A percentile compares a stretch with the other conserved stretches of the same genome.
Conservation (phyloP, 2,113 vertebrate genomes). For the Electrona antarctica region DNA sequence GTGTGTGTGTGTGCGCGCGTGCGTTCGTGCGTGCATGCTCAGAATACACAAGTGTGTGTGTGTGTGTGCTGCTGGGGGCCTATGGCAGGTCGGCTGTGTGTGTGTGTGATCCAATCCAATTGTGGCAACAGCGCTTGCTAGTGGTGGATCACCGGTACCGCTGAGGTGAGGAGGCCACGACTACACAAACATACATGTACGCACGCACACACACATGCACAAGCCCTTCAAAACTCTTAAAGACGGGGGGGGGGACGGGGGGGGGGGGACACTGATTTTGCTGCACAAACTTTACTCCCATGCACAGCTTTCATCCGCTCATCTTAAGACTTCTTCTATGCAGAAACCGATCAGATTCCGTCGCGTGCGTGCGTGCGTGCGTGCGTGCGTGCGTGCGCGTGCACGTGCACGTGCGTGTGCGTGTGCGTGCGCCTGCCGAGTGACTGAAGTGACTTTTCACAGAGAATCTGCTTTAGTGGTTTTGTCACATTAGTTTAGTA, state of each 20-base stretch:
- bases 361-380: slow-evolving; percentile 56
- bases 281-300: slow-evolving; percentile 77
- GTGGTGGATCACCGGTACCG: slow-evolving; percentile 73
- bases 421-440: too few relatives aligned
- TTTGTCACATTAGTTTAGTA: slow-evolving; percentile 28
- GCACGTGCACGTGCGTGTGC: too few relatives aligned
- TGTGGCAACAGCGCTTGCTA: slow-evolving; percentile 75
- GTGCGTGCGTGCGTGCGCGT: too few relatives aligned
- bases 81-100: slow-evolving; percentile 48
- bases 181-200: slow-evolving; percentile 13
- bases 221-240: slow-evolving; percentile 78
- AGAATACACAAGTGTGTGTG: slow-evolving; percentile 62
- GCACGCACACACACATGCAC: slow-evolving; percentile 19
- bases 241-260: too few relatives aligned
- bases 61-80: slow-evolving; percentile 27
- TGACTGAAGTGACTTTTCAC: slow-evolving; percentile 73
- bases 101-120: slow-evolving; percentile 41
- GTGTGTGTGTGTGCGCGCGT: too few relatives aligned
- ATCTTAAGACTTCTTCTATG: slow-evolving; percentile 70
- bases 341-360: slow-evolving; percentile 66
- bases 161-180: slow-evolving; percentile 6
- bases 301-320: slow-evolving; percentile 78
- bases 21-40: too few relatives aligned
- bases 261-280: slow-evolving; percentile 80
- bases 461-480: slow-evolving; percentile 56